phyloP scores from a whole-genome alignment of 2,797 vertebrate species.

The Bradypus variegatus region DNA sequence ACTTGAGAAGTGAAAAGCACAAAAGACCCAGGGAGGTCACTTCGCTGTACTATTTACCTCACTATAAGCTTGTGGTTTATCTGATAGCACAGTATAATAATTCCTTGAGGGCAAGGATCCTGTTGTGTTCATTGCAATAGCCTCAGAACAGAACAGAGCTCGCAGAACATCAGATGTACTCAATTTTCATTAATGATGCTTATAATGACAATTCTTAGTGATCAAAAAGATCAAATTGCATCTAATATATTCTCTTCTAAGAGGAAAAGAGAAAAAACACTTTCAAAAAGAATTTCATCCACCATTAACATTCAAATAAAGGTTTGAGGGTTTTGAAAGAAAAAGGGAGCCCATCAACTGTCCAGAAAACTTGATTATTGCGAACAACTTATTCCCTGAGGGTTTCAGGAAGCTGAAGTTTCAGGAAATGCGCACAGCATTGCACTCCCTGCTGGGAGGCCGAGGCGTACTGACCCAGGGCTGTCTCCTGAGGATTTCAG shows the following conservation, averaged over 20 bases:
- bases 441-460: neutral
- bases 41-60: neutral
- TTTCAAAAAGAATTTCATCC: neutral
- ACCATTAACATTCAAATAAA: slow-evolving; percentile 2
- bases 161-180: neutral
- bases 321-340: neutral
- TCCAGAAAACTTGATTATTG: neutral
- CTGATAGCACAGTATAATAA: neutral
- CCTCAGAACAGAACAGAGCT: neutral
- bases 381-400: neutral
- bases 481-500: neutral
- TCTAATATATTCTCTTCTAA: neutral
- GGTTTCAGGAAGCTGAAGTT: neutral
- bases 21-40: neutral
- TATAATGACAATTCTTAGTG: neutral
- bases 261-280: neutral
- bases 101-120: neutral
- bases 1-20: neutral
- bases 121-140: neutral
- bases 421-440: neutral
- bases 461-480: neutral
- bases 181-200: neutral
- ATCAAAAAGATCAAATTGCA: neutral
- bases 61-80: slow-evolving; percentile 3
- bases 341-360: neutral